Evolutionary conservation across 2,797 vertebrate genomes (phyloP), one percentile per base, ranked within the genome.

Genomic region (Hippopotamyrus pictus): DNA sequence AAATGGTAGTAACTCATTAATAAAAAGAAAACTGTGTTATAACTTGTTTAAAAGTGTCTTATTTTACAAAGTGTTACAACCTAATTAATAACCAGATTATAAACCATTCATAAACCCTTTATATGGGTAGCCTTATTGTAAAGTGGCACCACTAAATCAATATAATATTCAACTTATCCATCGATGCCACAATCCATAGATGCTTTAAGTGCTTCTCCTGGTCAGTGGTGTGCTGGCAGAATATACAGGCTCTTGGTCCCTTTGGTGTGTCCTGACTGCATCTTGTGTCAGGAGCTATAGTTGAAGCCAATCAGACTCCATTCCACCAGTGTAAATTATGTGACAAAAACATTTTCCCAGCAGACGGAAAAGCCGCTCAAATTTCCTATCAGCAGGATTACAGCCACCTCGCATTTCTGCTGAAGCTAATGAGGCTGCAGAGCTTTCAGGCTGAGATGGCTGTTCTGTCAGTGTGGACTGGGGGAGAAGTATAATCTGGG

Each of bases 331-430:
- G 48, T 3, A n/a, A 54, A 41, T 33, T 46, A 11, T 17, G 19
- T n/a, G 88, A 29, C 33, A 53, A 73, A 88, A 51, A 22, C 62
- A 19, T 12, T 9, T 73, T 41, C 25, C 33, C 22, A n/a, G 69
- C 17, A 17, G 46, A 17, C 11, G 33, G 76, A 25, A 51, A 88
- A 53, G 46, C 14, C 8, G 65, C 50, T 79, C 7, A 82, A 83
- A 57, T n/a, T 44, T 33, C n/a, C 88, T 37, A 79, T 88, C 73
- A 53, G 88, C 51, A 57, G 73, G 88, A 59, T 88, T 88, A 57
- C 50, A 41, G 19, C 50, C 50, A 51, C 29, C 29, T 57, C 51
- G 12, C 33, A 41, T 88, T 73, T 44, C 51, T 33, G 29, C 69
- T 12, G 65, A 88, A 25, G 29, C 69, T 88, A 33, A 57, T 29